Evolutionary conservation across 2,888 invertebrate genomes (phyloP).

Genomic region (Acronicta aceris): DNA sequence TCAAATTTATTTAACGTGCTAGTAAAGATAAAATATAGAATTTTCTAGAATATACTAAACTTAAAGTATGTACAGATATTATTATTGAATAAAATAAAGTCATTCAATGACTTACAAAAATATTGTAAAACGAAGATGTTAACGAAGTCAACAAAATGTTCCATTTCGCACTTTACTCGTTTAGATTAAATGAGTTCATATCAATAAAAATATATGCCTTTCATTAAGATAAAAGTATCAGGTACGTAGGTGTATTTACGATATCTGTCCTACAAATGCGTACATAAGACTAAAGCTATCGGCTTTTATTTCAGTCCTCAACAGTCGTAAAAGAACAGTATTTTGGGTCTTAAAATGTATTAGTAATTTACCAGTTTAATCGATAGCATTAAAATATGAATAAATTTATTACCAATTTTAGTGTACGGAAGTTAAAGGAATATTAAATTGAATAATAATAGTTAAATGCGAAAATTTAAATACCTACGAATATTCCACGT

Average conservation of each 20-base stretch:
- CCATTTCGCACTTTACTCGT: too few relatives aligned
- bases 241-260: background rate
- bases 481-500: too few relatives aligned
- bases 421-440: background rate
- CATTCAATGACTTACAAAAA: too few relatives aligned
- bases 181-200: background rate
- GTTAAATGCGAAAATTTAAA: too few relatives aligned
- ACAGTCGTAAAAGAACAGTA: slow-evolving; percentile 16
- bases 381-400: background rate
- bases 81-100: too few relatives aligned
- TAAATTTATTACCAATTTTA: slow-evolving; percentile 1
- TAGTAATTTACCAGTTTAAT: slow-evolving; percentile 7
- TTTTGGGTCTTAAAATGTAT: slow-evolving; percentile 10
- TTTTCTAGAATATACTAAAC: too few relatives aligned
- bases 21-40: background rate
- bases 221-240: slow-evolving; percentile 12
- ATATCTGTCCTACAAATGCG: slow-evolving; percentile 5
- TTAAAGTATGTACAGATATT: too few relatives aligned
- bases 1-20: background rate
- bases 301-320: slow-evolving; percentile 7
- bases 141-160: too few relatives aligned
- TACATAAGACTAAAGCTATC: slow-evolving; percentile 2
- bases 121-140: too few relatives aligned
- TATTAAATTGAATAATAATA: background rate
- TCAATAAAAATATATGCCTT: slow-evolving; percentile 12